Conservation (phyloP, 2,888 invertebrate genomes). For the Phyllotreta striolata region DNA sequence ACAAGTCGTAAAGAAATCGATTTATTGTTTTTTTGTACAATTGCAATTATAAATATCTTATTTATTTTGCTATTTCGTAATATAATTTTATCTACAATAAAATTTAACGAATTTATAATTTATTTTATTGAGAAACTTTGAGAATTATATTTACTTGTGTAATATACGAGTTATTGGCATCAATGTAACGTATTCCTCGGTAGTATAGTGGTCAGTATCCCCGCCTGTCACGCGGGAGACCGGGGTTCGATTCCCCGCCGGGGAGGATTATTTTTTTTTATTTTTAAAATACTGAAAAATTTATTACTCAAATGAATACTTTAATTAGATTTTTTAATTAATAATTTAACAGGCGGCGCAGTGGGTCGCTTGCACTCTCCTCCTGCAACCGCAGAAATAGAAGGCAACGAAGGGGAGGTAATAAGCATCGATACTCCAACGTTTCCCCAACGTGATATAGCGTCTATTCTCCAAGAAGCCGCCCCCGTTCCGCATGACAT, state of each 20-base stretch:
- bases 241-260: constrained; percentile 51
- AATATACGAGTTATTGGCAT: background rate
- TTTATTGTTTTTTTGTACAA: too few relatives aligned
- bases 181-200: constrained; percentile 43
- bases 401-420: constrained; percentile 80
- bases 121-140: too few relatives aligned
- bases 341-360: constrained; percentile 60
- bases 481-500: constrained; percentile 62
- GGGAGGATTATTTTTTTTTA: constrained; percentile 44
- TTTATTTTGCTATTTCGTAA: too few relatives aligned
- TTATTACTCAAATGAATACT: background rate
- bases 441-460: constrained; percentile 73
- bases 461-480: constrained; percentile 75
- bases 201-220: constrained; percentile 52
- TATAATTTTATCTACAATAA: background rate
- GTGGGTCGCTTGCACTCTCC: constrained; percentile 67
- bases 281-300: constrained; percentile 5
- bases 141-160: too few relatives aligned
- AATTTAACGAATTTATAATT: background rate
- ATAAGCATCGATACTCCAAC: constrained; percentile 80
- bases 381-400: constrained; percentile 80
- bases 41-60: too few relatives aligned
- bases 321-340: background rate
- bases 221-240: constrained; percentile 51
- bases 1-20: background rate